Conservation (phyloP, 2,888 invertebrate genomes). For the Gerris lacustris region DNA sequence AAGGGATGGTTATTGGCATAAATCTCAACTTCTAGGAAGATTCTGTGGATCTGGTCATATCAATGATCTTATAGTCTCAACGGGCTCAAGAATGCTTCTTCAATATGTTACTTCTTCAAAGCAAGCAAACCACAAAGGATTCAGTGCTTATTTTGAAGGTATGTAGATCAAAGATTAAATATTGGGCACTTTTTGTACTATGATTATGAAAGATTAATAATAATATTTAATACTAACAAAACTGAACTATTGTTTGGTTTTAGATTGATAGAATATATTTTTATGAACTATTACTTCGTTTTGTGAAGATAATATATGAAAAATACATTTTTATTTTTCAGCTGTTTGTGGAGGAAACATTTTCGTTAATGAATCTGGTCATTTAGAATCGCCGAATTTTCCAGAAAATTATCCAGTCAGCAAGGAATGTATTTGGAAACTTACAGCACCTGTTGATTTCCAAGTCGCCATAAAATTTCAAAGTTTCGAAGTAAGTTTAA, state of each 20-base stretch:
- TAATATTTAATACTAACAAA: too few species aligned
- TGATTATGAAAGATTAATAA: too few species aligned
- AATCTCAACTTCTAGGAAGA: slow-evolving; percentile 70
- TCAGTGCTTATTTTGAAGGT: slow-evolving; percentile 87
- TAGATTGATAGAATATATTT: too few species aligned
- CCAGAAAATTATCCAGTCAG: slow-evolving; percentile 94
- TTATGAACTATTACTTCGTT: too few species aligned
- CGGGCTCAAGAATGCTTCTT: slow-evolving; percentile 81
- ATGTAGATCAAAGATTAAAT: slow-evolving; percentile 18
- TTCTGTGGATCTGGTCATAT: slow-evolving; percentile 76
- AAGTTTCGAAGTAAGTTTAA: slow-evolving; percentile 63
- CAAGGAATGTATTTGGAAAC: slow-evolving; percentile 91
- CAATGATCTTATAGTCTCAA: slow-evolving; percentile 64
- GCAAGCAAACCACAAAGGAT: slow-evolving; percentile 65
- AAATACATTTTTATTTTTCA: slow-evolving; percentile 34
- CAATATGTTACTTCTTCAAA: slow-evolving; percentile 68
- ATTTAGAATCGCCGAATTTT: slow-evolving; percentile 91
- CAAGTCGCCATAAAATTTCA: slow-evolving; percentile 89
- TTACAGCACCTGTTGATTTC: slow-evolving; percentile 79
- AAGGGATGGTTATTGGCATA: slow-evolving; percentile 89
- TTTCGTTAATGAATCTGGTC: slow-evolving; percentile 64
- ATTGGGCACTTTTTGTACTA: too few species aligned
- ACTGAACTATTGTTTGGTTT: too few species aligned
- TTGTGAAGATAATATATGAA: too few species aligned
- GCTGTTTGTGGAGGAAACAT: slow-evolving; percentile 95